phyloP scores from a whole-genome alignment of 2,888 invertebrate species.

The Nymphalis polychloros region DNA sequence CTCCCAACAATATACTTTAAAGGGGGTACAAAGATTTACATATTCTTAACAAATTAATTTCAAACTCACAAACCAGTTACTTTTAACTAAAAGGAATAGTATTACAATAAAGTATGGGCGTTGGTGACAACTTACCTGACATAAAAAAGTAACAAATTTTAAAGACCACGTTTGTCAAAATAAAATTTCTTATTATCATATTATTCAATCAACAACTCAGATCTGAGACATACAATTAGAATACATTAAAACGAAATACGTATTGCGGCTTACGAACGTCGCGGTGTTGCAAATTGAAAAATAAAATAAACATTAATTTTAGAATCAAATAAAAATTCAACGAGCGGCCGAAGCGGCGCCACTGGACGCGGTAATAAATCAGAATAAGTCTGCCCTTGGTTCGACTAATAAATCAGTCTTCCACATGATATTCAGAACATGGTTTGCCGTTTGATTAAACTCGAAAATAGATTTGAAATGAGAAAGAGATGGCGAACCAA shows the following conservation, averaged over 20 bases:
- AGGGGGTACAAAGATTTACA: no score
- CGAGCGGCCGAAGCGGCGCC: conserved; percentile 50
- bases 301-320: conserved; percentile 50
- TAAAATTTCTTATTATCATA: conserved; percentile 4
- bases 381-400: conserved; percentile 31
- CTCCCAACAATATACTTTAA: no score
- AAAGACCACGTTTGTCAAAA: not conserved
- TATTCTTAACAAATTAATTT: no score
- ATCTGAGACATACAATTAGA: conserved; percentile 35
- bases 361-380: conserved; percentile 44
- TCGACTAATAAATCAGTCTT: conserved; percentile 30
- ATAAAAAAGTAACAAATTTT: not conserved
- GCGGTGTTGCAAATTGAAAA: conserved; percentile 43
- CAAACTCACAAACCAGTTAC: no score
- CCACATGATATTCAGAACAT: conserved; percentile 9
- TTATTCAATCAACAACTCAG: conserved; percentile 20
- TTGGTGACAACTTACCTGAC: no score
- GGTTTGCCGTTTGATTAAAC: conserved; percentile 10
- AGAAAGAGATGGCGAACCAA: conserved; percentile 22
- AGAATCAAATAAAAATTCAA: conserved; percentile 52
- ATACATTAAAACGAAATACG: conserved; percentile 30
- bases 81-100: no score
- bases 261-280: conserved; percentile 32
- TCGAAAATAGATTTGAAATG: conserved; percentile 24
- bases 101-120: not conserved